Percentiles rank a stretch among this genome's conserved stretches.
These are phyloP conservation scores for Ceuthmochares aereus DNA, from an alignment of 2,113 vertebrate species.

Conservation along the genomic window DNA sequence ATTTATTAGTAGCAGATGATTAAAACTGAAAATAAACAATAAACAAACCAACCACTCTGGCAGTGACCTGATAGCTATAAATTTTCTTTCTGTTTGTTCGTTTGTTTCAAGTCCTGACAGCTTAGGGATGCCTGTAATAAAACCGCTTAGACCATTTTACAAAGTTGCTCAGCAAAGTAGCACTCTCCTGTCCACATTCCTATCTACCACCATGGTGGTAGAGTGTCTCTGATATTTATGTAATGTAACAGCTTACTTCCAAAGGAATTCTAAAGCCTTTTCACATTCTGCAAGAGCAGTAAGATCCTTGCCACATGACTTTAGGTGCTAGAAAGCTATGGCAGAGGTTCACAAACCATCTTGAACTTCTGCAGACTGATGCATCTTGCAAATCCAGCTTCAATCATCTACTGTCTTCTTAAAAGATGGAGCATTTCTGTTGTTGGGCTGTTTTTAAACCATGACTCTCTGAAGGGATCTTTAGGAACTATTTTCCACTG, in stretches of 20 bases:
- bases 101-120: background rate
- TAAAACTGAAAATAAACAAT: conserved; percentile 40
- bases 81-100: background rate
- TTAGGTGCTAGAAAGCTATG: background rate
- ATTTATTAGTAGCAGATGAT: conserved; percentile 45
- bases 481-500: background rate
- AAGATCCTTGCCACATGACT: background rate
- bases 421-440: background rate
- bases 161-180: background rate
- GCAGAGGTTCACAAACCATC: background rate
- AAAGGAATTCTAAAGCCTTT: background rate
- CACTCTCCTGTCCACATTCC: background rate
- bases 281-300: background rate
- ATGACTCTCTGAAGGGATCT: background rate
- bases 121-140: background rate
- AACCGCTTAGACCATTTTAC: background rate
- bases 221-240: background rate
- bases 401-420: background rate
- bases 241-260: background rate
- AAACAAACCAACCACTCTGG: background rate
- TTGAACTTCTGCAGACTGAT: background rate
- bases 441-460: background rate
- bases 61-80: background rate
- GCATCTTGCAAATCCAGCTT: background rate
- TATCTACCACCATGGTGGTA: background rate